Evolutionary conservation across 2,888 invertebrate genomes (phyloP).

Genomic region (Cataglyphis albicans): DNA sequence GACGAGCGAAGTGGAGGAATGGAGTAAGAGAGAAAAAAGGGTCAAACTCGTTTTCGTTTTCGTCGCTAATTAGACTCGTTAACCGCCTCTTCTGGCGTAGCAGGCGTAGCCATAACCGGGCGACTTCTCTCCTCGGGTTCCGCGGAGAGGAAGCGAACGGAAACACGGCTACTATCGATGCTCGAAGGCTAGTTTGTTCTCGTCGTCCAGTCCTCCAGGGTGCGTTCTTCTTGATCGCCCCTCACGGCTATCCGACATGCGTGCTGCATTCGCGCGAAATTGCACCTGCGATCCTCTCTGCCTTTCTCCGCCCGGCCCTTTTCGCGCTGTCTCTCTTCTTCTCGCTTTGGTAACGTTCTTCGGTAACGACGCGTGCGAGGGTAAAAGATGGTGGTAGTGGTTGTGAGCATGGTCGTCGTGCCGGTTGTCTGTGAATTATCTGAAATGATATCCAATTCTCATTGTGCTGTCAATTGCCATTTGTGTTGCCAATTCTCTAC

Average conservation of each 20-base stretch:
- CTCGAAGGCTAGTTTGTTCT: conserved; percentile 83
- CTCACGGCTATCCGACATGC: conserved; percentile 75
- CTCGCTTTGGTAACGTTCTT: conserved; percentile 55
- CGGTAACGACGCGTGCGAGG: conserved; percentile 60
- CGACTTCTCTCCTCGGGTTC: conserved; percentile 79
- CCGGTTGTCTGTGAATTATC: conserved; percentile 33
- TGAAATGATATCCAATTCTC: conserved; percentile 25
- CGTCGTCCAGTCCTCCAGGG: conserved; percentile 84
- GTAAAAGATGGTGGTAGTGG: conserved; percentile 59
- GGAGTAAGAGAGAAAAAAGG: conserved; percentile 79
- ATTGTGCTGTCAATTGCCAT: conserved; percentile 16
- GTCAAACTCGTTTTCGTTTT: conserved; percentile 86
- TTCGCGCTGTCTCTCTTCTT: conserved; percentile 33
- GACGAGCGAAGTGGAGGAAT: conserved; percentile 41
- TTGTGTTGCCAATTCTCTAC: neutral
- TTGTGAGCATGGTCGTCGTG: conserved; percentile 41
- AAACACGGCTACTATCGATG: conserved; percentile 75
- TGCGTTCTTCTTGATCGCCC: conserved; percentile 82
- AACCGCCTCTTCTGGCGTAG: conserved; percentile 83
- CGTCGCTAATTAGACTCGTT: conserved; percentile 86
- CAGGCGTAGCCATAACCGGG: conserved; percentile 84
- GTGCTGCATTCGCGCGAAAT: conserved; percentile 75
- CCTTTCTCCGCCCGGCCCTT: conserved; percentile 40
- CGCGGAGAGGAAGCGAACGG: conserved; percentile 73
- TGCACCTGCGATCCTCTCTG: conserved; percentile 67